Conservation (phyloP, 2,113 vertebrate genomes). For the Macquaria ambigua region DNA sequence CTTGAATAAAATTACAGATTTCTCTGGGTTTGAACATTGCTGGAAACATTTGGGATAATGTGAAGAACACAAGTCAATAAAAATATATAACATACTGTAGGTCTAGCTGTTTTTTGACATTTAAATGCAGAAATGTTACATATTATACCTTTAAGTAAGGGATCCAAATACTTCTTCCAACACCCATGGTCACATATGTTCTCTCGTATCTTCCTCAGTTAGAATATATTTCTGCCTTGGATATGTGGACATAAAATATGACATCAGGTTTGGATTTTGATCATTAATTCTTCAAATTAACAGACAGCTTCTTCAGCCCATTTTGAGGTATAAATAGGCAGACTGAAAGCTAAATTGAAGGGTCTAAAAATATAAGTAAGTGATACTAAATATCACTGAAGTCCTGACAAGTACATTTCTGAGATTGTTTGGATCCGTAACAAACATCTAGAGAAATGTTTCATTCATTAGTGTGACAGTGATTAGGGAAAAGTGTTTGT, state of each 20-base stretch:
- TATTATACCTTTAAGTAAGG: no score
- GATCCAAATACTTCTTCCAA: neutral
- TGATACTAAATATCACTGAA: neutral
- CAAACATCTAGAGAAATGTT: constrained; percentile 6
- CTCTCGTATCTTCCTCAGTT: neutral
- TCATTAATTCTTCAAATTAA: neutral
- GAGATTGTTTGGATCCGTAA: neutral
- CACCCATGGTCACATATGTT: neutral
- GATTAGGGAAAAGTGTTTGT: constrained; percentile 57
- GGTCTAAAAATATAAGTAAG: neutral
- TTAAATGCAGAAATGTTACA: no score
- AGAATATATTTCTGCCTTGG: neutral
- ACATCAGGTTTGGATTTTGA: neutral
- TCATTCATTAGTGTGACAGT: constrained; percentile 43
- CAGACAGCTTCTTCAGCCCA: neutral
- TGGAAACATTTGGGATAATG: no score
- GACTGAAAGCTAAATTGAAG: neutral
- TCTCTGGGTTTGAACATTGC: no score
- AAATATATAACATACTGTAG: no score
- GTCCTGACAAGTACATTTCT: neutral
- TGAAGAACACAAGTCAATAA: no score
- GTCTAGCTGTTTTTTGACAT: no score
- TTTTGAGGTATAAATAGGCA: neutral
- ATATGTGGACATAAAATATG: neutral
- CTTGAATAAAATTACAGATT: no score